Percentiles rank a stretch among this genome's conserved stretches.
These are phyloP conservation scores for Zaprionus kolodkinae DNA, from an alignment of 1,140 invertebrate species.

Conservation along the genomic window DNA sequence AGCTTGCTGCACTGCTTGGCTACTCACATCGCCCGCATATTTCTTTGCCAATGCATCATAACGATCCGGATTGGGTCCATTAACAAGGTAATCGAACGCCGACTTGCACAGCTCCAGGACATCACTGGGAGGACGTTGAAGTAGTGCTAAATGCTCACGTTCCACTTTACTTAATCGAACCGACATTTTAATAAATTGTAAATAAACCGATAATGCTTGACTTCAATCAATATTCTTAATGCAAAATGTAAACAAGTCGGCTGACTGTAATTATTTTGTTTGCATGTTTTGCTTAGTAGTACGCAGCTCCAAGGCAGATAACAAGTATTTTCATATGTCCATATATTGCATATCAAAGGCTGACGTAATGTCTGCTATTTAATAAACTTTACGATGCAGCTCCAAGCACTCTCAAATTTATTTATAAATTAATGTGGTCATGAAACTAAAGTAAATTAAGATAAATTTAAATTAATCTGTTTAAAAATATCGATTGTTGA, in stretches of 20 bases:
- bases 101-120: conserved; percentile 74
- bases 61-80: conserved; percentile 62
- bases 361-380: neutral
- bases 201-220: neutral
- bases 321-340: neutral
- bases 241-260: conserved; percentile 46
- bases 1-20: conserved; percentile 47
- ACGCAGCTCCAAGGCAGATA: conserved; percentile 17
- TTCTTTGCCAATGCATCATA: conserved; percentile 68
- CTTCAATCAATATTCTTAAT: neutral
- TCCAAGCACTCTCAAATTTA: no score
- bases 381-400: neutral
- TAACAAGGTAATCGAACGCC: conserved; percentile 75
- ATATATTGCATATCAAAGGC: neutral
- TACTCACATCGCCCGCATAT: conserved; percentile 35
- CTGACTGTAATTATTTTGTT: conserved; percentile 11
- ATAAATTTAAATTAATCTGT: neutral
- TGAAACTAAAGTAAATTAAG: neutral
- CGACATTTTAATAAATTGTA: conserved; percentile 34
- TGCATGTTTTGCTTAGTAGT: conserved; percentile 19
- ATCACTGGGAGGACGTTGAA: conserved; percentile 58
- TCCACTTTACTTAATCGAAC: conserved; percentile 64
- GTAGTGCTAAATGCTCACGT: conserved; percentile 57
- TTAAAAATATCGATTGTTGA: conserved; percentile 10
- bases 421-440: no score